phyloP scores from a whole-genome alignment of 2,888 invertebrate genomes.

The Drosophila subquinaria region DNA sequence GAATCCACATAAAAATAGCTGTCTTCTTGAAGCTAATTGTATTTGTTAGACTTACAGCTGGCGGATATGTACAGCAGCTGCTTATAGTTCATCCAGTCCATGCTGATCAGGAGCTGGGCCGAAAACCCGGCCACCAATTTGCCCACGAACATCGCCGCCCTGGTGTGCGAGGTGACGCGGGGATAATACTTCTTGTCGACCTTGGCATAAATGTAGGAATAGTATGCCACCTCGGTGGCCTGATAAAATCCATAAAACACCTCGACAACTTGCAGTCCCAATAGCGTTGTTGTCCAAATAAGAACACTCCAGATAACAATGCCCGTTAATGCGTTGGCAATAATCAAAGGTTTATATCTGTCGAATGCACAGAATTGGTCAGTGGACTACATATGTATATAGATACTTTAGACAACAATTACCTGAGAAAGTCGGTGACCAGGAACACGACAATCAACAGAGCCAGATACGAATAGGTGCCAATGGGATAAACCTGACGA shows the following conservation, averaged over 20 bases:
- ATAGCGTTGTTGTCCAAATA: conserved; percentile 90
- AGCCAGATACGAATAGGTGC: conserved; percentile 93
- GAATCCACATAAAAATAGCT: background rate
- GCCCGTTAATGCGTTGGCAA: conserved; percentile 90
- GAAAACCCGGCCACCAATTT: conserved; percentile 88
- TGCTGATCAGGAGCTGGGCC: conserved; percentile 89
- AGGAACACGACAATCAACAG: conserved; percentile 92
- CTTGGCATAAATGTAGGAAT: conserved; percentile 96
- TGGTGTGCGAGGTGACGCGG: conserved; percentile 90
- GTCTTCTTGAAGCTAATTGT: too few relatives aligned
- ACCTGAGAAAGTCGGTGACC: conserved; percentile 91
- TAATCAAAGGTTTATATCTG: conserved; percentile 95
- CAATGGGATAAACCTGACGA: conserved; percentile 91
- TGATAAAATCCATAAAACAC: conserved; percentile 93
- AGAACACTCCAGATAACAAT: conserved; percentile 91
- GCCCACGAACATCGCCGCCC: conserved; percentile 90
- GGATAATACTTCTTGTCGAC: conserved; percentile 90
- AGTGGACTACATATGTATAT: background rate
- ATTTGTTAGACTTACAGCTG: conserved; percentile 85
- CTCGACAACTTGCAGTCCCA: conserved; percentile 90
- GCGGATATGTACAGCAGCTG: conserved; percentile 90
- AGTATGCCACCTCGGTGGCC: conserved; percentile 96
- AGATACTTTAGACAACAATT: conserved; percentile 17
- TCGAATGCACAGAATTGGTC: background rate
- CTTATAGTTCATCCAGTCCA: conserved; percentile 87